Base-by-base conservation (phyloP, 2,888 invertebrate genomes). In the Tetragonula carbonaria region DNA sequence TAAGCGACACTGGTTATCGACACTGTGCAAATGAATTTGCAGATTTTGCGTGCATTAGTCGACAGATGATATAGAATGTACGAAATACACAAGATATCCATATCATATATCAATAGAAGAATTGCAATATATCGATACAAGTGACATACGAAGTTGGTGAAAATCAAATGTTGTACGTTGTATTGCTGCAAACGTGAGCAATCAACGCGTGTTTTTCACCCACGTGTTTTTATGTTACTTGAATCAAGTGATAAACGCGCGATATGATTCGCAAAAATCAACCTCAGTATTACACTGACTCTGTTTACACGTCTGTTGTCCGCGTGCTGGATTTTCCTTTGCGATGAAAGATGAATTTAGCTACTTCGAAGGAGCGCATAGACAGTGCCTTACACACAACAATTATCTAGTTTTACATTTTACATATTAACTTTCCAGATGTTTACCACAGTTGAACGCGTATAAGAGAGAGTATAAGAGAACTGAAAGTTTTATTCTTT, bases 301-400 rank as follows among this genome's bases (percentile, higher is more conserved):
- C 71, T 88, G 88, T 88, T 88, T 88, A 88, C 88, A 88, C 88
- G 88, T 80, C 79, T 83, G 86, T 82, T 79, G 76, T 79, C 78
- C 86, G 78, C 82, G 78, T 82, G 78, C 70, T 55, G 81, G 79
- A 73, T 76, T 70, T 86, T 77, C 63, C 59, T 77, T 83, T 76
- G 57, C 82, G 79, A 82, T 63, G 57, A 65, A 28, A 70, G 57
- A 74, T 63, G 70, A 80, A 75, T 62, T 80, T 79, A 87, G 85
- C 87, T 83, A 87, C 83, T 89, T 87, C 70, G 72, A 85, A 55
- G 82, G 85, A 89, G 84, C 86, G 86, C 84, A 90, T 90, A 90
- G 90, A 90, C 90, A 90, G 90, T 90, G 90, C 90, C 90, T 90
- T 90, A 90, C 83, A 90, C 83, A 85, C 78, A 73, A 84, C 78